Evolutionary conservation across 2,888 invertebrate species (phyloP), one percentile per base, ranked within the genome.

Genomic region (Drosophila percnosoma): DNA sequence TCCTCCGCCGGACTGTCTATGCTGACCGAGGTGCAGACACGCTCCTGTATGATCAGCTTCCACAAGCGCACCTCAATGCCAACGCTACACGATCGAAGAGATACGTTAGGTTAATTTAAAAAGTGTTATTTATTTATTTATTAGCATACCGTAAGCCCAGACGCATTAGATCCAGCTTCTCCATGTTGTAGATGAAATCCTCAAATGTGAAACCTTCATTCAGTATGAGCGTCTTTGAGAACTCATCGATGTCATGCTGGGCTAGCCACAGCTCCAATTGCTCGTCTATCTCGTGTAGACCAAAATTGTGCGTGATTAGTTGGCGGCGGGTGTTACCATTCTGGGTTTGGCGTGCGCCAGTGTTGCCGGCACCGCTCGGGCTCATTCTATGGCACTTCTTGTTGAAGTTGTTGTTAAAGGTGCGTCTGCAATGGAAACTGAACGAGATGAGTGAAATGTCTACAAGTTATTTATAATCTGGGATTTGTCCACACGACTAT

Each of bases 41-140:
- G 89, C 53, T 91, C 90, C 74, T 83, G 82, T 68, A 95, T 92
- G 63, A 98, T 95, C 0, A 97, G 96, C 73, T 96, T 95, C 98
- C 98, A 98, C 74, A 98, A 94, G 64, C 96, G 95, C 54, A 98
- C 95, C 91, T 98, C 97, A 31, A 97, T 94, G 48, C 98, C 98
- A 61, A 97, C 85, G 7, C 85, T 85, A 52, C 0, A 38, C 49
- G 18, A 2, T 4, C 18, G 15, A 8, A 24, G 33, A 36, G 0
- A 36, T 1, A 13, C 24, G 4, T 24, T 15, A 8, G 33, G 0
- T 45, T 7, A 4, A 29, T 27, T n/a, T 15, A 4, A 13, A n/a
- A n/a, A 38, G 4, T 13, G 2, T 3, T 18, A 29, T 40, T 15
- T 13, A 27, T 27, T 34, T 11, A 15, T 13, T 18, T 8, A 3